Percentiles rank a stretch among this genome's conserved stretches.
Evolutionary conservation across 2,113 vertebrate genomes (phyloP).

Genomic region (Eupsittula cactorum): DNA sequence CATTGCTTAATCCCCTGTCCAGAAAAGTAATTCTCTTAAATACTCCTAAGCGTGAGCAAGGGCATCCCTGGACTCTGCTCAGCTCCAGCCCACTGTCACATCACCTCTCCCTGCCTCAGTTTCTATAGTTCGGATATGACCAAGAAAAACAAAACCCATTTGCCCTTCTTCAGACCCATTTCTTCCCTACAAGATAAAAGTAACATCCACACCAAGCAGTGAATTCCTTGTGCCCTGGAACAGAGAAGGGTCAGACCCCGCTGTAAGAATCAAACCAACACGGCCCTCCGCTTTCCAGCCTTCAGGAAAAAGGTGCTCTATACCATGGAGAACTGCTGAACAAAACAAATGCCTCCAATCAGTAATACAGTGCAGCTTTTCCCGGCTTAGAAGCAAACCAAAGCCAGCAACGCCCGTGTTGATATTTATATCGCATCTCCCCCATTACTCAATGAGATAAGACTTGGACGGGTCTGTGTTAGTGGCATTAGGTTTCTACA

Average conservation of each 20-base stretch:
- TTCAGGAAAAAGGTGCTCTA: not conserved
- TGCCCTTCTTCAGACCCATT: not conserved
- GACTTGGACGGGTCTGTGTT: not conserved
- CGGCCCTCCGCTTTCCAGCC: not conserved
- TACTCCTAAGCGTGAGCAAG: not conserved
- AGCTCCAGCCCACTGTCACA: not conserved
- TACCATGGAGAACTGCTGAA: not conserved
- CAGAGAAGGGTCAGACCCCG: not conserved
- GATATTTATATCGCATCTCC: conserved; percentile 20
- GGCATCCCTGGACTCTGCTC: not conserved
- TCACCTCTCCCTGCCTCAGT: not conserved
- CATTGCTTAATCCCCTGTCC: not conserved
- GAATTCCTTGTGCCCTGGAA: not conserved
- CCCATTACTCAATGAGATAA: conserved; percentile 15
- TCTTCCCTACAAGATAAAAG: not conserved
- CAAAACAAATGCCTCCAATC: not conserved
- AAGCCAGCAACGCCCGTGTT: conserved; percentile 16
- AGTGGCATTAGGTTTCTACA: not conserved
- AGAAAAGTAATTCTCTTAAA: not conserved
- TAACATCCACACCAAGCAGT: not conserved
- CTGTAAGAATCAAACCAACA: not conserved
- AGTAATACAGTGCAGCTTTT: not conserved
- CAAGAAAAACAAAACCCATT: not conserved
- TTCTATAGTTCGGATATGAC: not conserved
- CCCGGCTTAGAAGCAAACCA: not conserved